Conservation (phyloP, 2,888 invertebrate genomes). For the Melieria omissa region DNA sequence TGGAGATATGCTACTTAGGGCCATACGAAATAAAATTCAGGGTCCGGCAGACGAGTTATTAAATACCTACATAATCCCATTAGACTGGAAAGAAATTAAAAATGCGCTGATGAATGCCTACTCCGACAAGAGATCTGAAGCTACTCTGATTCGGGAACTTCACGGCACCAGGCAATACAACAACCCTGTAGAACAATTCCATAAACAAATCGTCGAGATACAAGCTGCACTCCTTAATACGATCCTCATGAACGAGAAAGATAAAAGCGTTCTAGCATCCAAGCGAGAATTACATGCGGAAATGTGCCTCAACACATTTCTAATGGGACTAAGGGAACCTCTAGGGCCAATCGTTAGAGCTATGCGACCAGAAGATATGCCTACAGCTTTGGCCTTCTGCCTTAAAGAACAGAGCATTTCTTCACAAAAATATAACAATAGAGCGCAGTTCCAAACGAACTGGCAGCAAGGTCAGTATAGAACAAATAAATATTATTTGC, state of each 20-base stretch:
- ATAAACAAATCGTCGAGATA: conserved; percentile 43
- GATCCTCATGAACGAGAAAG: conserved; percentile 41
- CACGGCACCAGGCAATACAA: conserved; percentile 39
- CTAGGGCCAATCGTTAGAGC: too few species aligned
- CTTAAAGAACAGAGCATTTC: conserved; percentile 41
- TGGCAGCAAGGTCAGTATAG: too few species aligned
- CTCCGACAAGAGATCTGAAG: conserved; percentile 38
- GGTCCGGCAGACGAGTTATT: not conserved
- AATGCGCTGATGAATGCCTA: conserved; percentile 20
- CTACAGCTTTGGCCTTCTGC: too few species aligned
- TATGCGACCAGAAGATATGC: too few species aligned
- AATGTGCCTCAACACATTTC: too few species aligned
- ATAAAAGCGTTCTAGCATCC: conserved; percentile 38
- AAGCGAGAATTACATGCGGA: conserved; percentile 42
- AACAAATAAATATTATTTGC: too few species aligned
- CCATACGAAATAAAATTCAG: not conserved
- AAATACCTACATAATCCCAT: not conserved
- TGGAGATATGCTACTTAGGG: not conserved
- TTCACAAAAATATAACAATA: conserved; percentile 22
- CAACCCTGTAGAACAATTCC: conserved; percentile 41
- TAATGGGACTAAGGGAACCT: too few species aligned
- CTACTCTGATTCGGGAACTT: conserved; percentile 38
- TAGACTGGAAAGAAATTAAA: not conserved
- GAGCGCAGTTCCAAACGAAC: too few species aligned
- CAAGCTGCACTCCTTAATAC: conserved; percentile 41